Conservation (phyloP, 2,888 invertebrate genomes). For the Drosophila tanythrix region DNA sequence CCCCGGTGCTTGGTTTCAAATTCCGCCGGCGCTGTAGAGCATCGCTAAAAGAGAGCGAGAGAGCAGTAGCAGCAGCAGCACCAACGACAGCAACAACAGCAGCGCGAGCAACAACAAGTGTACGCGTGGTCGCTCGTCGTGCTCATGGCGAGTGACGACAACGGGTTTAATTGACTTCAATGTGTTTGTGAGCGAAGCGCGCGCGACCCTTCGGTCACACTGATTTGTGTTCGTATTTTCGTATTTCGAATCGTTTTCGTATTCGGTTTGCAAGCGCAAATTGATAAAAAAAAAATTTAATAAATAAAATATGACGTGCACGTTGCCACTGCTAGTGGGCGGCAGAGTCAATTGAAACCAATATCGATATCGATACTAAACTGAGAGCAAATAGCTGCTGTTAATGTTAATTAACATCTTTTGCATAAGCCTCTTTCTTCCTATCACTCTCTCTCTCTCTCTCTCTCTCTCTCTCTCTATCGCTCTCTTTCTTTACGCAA, state of each 20-base stretch:
- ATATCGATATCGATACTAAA: constrained; percentile 45
- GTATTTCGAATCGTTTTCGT: constrained; percentile 31
- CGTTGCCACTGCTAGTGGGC: constrained; percentile 13
- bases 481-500: constrained; percentile 3
- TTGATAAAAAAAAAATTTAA: constrained; percentile 49
- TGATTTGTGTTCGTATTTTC: constrained; percentile 45
- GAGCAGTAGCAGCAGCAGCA: constrained; percentile 18
- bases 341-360: constrained; percentile 39
- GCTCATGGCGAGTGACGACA: constrained; percentile 43
- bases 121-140: constrained; percentile 68
- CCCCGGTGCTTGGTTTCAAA: constrained; percentile 39
- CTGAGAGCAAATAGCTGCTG: constrained; percentile 17
- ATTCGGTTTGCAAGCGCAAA: constrained; percentile 67
- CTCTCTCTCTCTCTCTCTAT: background rate
- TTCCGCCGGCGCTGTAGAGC: constrained; percentile 37
- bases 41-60: constrained; percentile 24
- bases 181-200: constrained; percentile 62
- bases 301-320: constrained; percentile 1
- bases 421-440: constrained; percentile 7
- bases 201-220: constrained; percentile 40
- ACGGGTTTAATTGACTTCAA: constrained; percentile 72
- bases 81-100: constrained; percentile 15
- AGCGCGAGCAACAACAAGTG: constrained; percentile 58
- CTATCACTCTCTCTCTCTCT: background rate
- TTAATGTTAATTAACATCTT: constrained; percentile 37